Percentiles rank a stretch among this genome's conserved stretches.
Conservation (phyloP, 2,113 vertebrate genomes). For the Ammodramus savannarum region DNA sequence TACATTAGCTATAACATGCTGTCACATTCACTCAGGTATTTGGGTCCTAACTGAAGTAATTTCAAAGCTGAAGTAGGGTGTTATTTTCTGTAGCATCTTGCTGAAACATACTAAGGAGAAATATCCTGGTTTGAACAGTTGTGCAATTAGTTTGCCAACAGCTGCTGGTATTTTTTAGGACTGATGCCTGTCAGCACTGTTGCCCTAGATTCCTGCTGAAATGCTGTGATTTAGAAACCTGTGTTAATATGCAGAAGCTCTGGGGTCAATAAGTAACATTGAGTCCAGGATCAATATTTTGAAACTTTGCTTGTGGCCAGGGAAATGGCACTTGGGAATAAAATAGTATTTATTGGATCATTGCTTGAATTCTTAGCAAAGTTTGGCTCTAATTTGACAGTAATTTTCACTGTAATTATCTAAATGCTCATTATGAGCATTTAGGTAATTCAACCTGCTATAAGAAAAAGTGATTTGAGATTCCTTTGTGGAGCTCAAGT, state of each 20-base stretch:
- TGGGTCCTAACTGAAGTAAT: not conserved
- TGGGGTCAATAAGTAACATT: accelerated
- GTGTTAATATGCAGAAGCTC: not conserved
- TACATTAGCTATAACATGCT: not conserved
- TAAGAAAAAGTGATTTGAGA: not conserved
- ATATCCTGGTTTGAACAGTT: not conserved
- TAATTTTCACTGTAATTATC: not conserved
- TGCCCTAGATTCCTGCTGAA: slow-evolving; percentile 1
- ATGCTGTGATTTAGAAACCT: not conserved
- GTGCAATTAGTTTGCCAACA: not conserved
- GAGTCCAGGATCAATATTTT: not conserved
- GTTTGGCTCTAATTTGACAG: not conserved
- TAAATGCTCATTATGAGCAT: not conserved
- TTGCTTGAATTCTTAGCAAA: not conserved
- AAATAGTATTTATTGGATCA: not conserved
- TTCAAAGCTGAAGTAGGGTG: not conserved
- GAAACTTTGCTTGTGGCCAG: not conserved
- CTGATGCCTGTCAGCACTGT: not conserved
- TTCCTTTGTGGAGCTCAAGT: not conserved
- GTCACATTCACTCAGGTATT: not conserved
- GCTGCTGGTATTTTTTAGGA: not conserved
- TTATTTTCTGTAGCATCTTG: not conserved
- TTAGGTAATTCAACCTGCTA: not conserved
- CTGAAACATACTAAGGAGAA: not conserved
- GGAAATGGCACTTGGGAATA: not conserved